Evolutionary conservation across 1,140 invertebrate genomes (phyloP).

Genomic region (Triops longicaudatus): DNA sequence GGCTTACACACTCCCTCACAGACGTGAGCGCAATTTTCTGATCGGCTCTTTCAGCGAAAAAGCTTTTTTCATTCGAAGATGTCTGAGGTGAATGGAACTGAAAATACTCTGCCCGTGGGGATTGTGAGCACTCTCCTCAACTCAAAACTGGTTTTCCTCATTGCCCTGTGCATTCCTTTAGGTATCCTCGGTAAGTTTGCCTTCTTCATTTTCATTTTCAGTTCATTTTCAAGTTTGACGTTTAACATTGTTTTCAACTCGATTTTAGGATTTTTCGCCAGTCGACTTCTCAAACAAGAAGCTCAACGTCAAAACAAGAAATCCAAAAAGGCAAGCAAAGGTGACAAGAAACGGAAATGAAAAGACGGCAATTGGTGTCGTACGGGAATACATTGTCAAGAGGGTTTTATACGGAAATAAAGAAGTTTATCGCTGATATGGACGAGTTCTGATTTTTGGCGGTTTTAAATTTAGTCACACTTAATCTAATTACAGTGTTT

Average conservation of each 20-base stretch:
- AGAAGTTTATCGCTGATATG: not conserved
- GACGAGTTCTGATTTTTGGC: not conserved
- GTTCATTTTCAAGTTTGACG: not conserved
- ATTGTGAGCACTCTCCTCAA: constrained; percentile 5
- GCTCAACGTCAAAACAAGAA: not conserved
- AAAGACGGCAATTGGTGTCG: not conserved
- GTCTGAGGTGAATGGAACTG: not conserved
- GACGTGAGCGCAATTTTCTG: not conserved
- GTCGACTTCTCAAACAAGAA: not conserved
- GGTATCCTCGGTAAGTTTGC: not conserved
- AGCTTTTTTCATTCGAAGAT: not conserved
- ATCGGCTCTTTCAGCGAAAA: not conserved
- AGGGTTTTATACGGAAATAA: not conserved
- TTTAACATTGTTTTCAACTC: not conserved
- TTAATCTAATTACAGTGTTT: not conserved
- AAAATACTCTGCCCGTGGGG: not conserved
- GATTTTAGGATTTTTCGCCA: not conserved
- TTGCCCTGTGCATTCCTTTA: constrained; percentile 1
- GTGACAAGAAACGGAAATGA: not conserved
- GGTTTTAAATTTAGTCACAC: not conserved
- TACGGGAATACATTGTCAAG: not conserved
- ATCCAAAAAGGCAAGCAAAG: not conserved
- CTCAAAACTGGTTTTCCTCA: not conserved
- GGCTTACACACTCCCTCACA: not conserved
- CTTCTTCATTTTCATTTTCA: not conserved